A percentile compares a stretch with the other conserved stretches of the same genome.
Evolutionary conservation across 2,888 invertebrate genomes (phyloP).

Genomic region (Synanthedon vespiformis): DNA sequence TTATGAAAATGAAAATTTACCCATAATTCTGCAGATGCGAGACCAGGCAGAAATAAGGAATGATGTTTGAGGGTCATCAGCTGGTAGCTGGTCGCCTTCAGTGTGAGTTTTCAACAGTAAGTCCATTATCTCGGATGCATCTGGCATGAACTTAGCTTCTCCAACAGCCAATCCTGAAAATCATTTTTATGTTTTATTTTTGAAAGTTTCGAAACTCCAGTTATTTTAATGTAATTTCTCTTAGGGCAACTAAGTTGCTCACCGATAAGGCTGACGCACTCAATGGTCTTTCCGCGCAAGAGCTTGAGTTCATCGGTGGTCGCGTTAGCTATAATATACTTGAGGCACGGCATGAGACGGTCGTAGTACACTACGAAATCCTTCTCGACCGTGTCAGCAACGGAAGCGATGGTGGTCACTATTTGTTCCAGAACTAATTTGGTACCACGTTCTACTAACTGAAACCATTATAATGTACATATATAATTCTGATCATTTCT

Average conservation of each 20-base stretch:
- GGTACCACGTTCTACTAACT: slow-evolving; percentile 91
- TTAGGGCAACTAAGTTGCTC: slow-evolving; percentile 10
- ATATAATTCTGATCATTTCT: too few relatives aligned
- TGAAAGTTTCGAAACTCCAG: too few relatives aligned
- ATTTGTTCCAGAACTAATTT: slow-evolving; percentile 98
- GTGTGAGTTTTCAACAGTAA: slow-evolving; percentile 91
- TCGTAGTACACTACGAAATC: slow-evolving; percentile 96
- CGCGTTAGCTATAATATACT: slow-evolving; percentile 96
- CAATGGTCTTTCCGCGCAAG: slow-evolving; percentile 97
- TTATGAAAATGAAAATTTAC: slow-evolving; percentile 15
- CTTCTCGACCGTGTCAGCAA: slow-evolving; percentile 97
- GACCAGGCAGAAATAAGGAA: slow-evolving; percentile 99
- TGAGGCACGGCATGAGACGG: slow-evolving; percentile 91
- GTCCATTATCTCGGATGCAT: slow-evolving; percentile 97
- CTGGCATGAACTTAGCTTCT: slow-evolving; percentile 85
- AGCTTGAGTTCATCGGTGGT: slow-evolving; percentile 88
- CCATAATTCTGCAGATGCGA: slow-evolving; percentile 94
- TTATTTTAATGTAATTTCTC: too few relatives aligned
- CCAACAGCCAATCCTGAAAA: slow-evolving; percentile 77
- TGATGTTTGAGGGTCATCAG: slow-evolving; percentile 97
- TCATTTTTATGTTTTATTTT: too few relatives aligned
- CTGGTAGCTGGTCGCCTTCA: slow-evolving; percentile 84
- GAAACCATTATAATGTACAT: slow-evolving; percentile 6
- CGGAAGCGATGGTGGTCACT: slow-evolving; percentile 98
- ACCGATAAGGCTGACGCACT: slow-evolving; percentile 98